phyloP scores from a whole-genome alignment of 2,888 invertebrate genomes.

The Andricus quercusramuli region DNA sequence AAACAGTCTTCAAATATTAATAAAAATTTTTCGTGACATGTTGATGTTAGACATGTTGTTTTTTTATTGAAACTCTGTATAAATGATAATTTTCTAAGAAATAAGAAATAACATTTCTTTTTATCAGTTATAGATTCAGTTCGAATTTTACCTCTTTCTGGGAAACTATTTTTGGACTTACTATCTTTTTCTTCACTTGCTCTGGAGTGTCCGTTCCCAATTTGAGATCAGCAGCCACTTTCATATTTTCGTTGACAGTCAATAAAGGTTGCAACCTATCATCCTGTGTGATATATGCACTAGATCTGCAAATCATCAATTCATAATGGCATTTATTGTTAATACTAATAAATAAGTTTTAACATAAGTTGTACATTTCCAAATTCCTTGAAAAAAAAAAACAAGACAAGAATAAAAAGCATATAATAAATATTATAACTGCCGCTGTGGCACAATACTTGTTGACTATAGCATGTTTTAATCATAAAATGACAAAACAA shows the following conservation, averaged over 20 bases:
- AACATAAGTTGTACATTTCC: background rate
- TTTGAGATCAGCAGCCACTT: slow-evolving; percentile 92
- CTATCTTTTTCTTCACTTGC: slow-evolving; percentile 46
- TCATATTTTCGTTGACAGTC: slow-evolving; percentile 92
- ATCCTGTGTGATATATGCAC: slow-evolving; percentile 93
- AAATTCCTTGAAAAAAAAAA: background rate
- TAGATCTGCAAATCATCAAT: slow-evolving; percentile 60
- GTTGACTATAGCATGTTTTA: background rate
- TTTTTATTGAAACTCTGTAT: no score
- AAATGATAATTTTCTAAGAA: no score
- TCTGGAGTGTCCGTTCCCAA: slow-evolving; percentile 73
- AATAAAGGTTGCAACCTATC: slow-evolving; percentile 90
- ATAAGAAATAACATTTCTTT: no score
- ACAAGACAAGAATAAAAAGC: background rate
- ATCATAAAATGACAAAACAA: background rate
- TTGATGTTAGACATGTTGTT: no score
- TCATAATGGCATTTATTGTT: background rate
- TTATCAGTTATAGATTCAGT: no score
- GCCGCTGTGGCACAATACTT: background rate
- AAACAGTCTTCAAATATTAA: background rate
- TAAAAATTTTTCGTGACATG: background rate
- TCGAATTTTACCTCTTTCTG: background rate
- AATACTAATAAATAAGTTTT: no score
- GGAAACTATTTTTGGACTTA: slow-evolving; percentile 41
- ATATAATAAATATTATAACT: background rate